These are phyloP conservation scores for Alcis repandata DNA, from an alignment of 2,888 invertebrate genomes.

Conservation along the genomic window DNA sequence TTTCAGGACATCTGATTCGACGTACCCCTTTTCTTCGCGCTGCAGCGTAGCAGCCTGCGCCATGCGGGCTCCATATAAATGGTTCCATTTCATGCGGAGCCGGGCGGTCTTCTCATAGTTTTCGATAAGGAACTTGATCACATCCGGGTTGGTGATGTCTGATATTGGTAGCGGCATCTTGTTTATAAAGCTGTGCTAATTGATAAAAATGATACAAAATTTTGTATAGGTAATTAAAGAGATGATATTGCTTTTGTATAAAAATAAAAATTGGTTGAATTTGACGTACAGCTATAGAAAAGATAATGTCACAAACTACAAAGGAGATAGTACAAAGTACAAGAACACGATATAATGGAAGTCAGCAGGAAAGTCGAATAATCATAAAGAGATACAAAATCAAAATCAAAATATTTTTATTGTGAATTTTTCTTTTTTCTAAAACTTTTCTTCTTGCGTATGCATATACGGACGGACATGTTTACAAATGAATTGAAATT, in stretches of 20 bases:
- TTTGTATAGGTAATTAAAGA: background rate
- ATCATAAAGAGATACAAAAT: too few relatives aligned
- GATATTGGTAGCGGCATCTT: constrained; percentile 56
- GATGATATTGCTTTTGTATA: background rate
- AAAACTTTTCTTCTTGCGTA: too few relatives aligned
- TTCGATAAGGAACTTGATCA: constrained; percentile 63
- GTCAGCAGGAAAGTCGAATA: too few relatives aligned
- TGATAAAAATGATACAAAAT: background rate
- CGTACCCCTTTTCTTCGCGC: constrained; percentile 57
- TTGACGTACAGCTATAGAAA: background rate
- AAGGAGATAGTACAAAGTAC: too few relatives aligned
- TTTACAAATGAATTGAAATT: too few relatives aligned
- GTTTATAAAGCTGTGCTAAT: background rate
- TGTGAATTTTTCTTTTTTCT: too few relatives aligned
- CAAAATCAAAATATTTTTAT: too few relatives aligned
- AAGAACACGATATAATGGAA: too few relatives aligned
- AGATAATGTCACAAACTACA: too few relatives aligned
- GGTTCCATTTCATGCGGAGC: constrained; percentile 63
- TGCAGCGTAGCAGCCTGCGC: constrained; percentile 57
- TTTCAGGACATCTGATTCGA: constrained; percentile 50
- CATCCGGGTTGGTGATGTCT: constrained; percentile 62
- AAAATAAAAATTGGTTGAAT: background rate
- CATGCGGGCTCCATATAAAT: constrained; percentile 51
- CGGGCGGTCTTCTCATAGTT: constrained; percentile 62
- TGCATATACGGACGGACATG: too few relatives aligned